phyloP scores from a whole-genome alignment of 2,797 vertebrate species.

The Synanceia verrucosa region DNA sequence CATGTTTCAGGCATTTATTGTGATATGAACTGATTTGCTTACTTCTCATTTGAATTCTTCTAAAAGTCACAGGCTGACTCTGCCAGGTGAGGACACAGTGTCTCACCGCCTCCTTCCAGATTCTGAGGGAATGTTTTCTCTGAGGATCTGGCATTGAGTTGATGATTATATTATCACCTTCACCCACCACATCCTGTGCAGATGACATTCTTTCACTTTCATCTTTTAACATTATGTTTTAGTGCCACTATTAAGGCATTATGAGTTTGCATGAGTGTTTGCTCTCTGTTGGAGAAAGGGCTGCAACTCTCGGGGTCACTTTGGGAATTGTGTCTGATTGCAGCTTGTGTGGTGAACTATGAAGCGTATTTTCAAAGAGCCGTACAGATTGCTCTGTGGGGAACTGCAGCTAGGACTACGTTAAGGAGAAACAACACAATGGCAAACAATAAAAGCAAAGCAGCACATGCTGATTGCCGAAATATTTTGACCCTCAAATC shows the following conservation, averaged over 20 bases:
- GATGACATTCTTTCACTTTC: slow-evolving; percentile 58
- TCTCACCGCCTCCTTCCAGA: slow-evolving; percentile 56
- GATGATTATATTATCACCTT: slow-evolving; percentile 78
- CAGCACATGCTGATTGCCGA: slow-evolving; percentile 19
- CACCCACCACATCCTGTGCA: slow-evolving; percentile 56
- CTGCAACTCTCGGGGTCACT: slow-evolving; percentile 60
- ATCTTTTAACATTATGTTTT: slow-evolving; percentile 72
- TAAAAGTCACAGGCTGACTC: slow-evolving; percentile 37
- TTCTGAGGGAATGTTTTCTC: slow-evolving; percentile 64
- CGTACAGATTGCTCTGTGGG: slow-evolving; percentile 51
- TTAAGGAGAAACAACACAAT: slow-evolving; percentile 38
- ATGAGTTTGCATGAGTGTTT: slow-evolving; percentile 59
- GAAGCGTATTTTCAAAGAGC: slow-evolving; percentile 68
- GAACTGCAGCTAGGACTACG: slow-evolving; percentile 31
- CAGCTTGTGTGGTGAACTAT: slow-evolving; percentile 73
- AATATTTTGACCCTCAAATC: slow-evolving; percentile 38
- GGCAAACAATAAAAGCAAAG: slow-evolving; percentile 34
- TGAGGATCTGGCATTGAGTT: slow-evolving; percentile 66
- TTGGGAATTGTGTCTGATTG: slow-evolving; percentile 74
- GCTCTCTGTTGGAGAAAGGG: slow-evolving; percentile 45
- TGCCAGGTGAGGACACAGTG: slow-evolving; percentile 43
- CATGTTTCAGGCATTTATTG: slow-evolving; percentile 38
- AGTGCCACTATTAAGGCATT: slow-evolving; percentile 67
- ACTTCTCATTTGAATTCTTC: slow-evolving; percentile 29
- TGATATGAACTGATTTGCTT: slow-evolving; percentile 24